These are phyloP conservation scores for Notechis scutatus DNA, from an alignment of 2,113 vertebrate genomes.

Conservation along the genomic window DNA sequence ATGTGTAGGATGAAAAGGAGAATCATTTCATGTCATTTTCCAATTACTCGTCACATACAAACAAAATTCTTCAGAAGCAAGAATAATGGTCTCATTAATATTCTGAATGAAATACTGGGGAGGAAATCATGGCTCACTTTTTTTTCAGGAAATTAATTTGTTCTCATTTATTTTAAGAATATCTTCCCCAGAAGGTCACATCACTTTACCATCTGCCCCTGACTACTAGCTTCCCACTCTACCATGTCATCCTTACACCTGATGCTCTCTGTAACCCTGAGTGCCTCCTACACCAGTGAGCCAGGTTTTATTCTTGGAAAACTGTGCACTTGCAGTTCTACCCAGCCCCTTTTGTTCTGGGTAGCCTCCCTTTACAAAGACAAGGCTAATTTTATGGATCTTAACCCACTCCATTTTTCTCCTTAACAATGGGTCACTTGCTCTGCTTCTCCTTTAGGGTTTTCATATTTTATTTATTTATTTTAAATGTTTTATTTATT, in stretches of 20 bases:
- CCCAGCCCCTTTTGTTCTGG: constrained; percentile 6
- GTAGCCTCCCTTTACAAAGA: constrained; percentile 26
- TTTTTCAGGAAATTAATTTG: constrained; percentile 34
- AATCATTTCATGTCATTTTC: neutral
- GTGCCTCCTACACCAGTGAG: constrained; percentile 44
- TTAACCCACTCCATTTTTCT: neutral
- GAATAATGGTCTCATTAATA: constrained; percentile 21
- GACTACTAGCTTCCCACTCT: constrained; percentile 51
- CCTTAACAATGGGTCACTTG: neutral
- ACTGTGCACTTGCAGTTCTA: constrained; percentile 26
- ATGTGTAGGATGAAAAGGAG: neutral
- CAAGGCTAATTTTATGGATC: neutral
- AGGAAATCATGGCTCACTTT: constrained; percentile 10
- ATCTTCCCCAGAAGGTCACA: constrained; percentile 49
- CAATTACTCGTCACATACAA: constrained; percentile 9
- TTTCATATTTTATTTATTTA: neutral
- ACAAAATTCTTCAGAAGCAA: constrained; percentile 8
- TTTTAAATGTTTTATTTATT: neutral
- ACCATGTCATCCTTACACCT: constrained; percentile 55
- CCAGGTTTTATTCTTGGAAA: constrained; percentile 51
- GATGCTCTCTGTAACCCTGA: constrained; percentile 54
- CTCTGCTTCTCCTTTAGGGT: neutral
- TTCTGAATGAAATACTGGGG: constrained; percentile 3
- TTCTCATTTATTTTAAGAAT: constrained; percentile 53
- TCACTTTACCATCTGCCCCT: constrained; percentile 51